Base-by-base conservation (phyloP, 2,888 invertebrate genomes). In the Candidula unifasciata region DNA sequence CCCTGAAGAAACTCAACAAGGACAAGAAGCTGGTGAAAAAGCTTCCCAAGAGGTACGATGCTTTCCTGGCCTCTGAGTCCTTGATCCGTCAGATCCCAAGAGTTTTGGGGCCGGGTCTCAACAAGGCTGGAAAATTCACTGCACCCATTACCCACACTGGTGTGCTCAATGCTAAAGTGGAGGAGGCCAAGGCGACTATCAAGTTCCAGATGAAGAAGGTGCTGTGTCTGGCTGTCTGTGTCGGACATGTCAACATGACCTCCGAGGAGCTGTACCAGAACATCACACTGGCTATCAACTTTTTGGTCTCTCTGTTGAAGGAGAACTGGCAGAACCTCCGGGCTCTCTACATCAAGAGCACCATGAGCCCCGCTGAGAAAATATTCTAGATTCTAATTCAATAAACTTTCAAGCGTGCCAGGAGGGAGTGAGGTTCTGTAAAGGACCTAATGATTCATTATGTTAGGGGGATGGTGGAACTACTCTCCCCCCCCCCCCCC, bases 141-240 rank as follows among this genome's bases (percentile, higher is more conserved):
- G 97, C 98, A 94, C 96, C 99, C 84, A 95, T 99, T 86, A 97
- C 98, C 85, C 99, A 99, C 94, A 97, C 97, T 93, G 99, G 99
- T 94, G 97, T 97, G 30, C 98, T 99, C 97, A 96, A 96, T 83
- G 96, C 95, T 91, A 99, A 99, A 94, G 97, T 98, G 89, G 99
- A 99, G 94, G 99, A 99, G 95, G 97, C 98, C 87, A 98, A 98
- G 93, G 98, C 98, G 18, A 99, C 99, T 90, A 99, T 99, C 95
- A 99, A 99, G 95, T 99, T 99, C 95, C 99, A 99, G 95, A 99
- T 99, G 99, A 99, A 99, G 95, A 99, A 99, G 96, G 98, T 98
- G 83, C 95, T 99, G 94, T 99, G 99, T 94, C 95, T 99, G 93
- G 98, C 98, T 54, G 99, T 99, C 83, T 99, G 99, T 83, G 97